Evolutionary conservation across 2,113 vertebrate genomes (phyloP), one percentile per base, ranked within the genome.

Genomic region (Ibidorhyncha struthersii): DNA sequence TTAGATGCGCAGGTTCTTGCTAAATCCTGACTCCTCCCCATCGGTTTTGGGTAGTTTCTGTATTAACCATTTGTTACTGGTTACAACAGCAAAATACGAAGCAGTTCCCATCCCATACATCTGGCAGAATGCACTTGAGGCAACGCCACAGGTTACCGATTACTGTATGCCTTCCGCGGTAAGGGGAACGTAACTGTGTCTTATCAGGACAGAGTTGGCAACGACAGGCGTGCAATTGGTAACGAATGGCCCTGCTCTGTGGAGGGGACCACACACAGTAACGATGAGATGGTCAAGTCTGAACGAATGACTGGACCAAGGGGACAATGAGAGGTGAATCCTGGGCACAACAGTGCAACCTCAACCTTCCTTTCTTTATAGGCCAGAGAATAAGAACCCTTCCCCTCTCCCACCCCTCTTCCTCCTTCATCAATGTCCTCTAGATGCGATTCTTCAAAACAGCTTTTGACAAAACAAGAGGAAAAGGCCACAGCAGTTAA

Each of bases 401-500:
- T 41, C 89, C 71, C 85, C 63, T 74, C 59, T 84, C 72, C 66
- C 45, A 67, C 14, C 73, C 85, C 58, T 56, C 67, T 82, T 89
- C 73, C 45, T 88, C 85, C 73, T 89, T 89, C n/a, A 93, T 92
- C 96, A 89, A 21, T 45, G 71, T 96, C 89, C 66, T 71, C 82
- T 47, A 91, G 85, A 88, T 89, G 79, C 40, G 4, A 88, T 65
- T 82, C 93, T 96, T 94, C 94, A 62, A 62, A 95, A 90, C 38
- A 80, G 86, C 87, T 96, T 97, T 86, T 88, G 95, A 97, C 85
- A 82, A 52, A 50, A 81, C 62, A 84, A 52, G 90, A 97, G 76
- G 92, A 92, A 96, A 96, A 97, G 96, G 96, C 97, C 97, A 98
- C 73, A 90, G 93, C 77, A 93, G 93, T 87, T 92, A 95, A 94